These are phyloP conservation scores for Aphyosemion australe DNA, from an alignment of 2,113 vertebrate species.

Conservation along the genomic window DNA sequence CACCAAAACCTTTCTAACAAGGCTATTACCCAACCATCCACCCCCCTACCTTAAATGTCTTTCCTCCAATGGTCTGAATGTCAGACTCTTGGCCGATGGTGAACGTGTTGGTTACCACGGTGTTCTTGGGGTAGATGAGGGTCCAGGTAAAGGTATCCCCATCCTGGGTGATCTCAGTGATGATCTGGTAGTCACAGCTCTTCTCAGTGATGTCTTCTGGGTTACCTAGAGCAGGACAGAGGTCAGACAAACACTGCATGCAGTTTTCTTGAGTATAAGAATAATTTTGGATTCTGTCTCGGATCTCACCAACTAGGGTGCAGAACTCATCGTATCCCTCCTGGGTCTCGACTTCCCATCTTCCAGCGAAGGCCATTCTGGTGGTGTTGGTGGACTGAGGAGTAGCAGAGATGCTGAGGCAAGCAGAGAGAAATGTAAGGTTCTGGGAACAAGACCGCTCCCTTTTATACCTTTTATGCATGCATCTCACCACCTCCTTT, in stretches of 20 bases:
- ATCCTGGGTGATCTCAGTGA: constrained; percentile 87
- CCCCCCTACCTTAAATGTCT: constrained; percentile 89
- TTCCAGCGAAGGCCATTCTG: constrained; percentile 86
- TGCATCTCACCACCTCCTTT: constrained; percentile 39
- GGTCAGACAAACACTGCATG: not conserved
- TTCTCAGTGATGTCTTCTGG: constrained; percentile 83
- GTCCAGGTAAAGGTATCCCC: constrained; percentile 88
- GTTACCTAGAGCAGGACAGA: constrained; percentile 76
- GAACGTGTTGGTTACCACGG: constrained; percentile 86
- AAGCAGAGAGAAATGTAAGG: constrained; percentile 40
- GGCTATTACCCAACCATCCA: not conserved
- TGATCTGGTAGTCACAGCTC: constrained; percentile 84
- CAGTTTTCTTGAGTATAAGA: too few species aligned
- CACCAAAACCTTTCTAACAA: too few species aligned
- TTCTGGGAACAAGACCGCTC: constrained; percentile 28
- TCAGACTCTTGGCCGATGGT: constrained; percentile 84
- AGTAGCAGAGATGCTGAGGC: constrained; percentile 46
- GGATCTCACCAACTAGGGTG: constrained; percentile 77
- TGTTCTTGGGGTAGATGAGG: constrained; percentile 83
- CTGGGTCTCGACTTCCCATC: constrained; percentile 84
- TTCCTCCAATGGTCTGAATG: constrained; percentile 90
- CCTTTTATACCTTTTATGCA: constrained; percentile 60
- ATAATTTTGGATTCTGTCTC: not conserved
- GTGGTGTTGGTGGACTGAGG: constrained; percentile 18
- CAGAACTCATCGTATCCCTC: constrained; percentile 89